Conservation (phyloP, 2,113 vertebrate genomes). For the Pionites leucogaster region DNA sequence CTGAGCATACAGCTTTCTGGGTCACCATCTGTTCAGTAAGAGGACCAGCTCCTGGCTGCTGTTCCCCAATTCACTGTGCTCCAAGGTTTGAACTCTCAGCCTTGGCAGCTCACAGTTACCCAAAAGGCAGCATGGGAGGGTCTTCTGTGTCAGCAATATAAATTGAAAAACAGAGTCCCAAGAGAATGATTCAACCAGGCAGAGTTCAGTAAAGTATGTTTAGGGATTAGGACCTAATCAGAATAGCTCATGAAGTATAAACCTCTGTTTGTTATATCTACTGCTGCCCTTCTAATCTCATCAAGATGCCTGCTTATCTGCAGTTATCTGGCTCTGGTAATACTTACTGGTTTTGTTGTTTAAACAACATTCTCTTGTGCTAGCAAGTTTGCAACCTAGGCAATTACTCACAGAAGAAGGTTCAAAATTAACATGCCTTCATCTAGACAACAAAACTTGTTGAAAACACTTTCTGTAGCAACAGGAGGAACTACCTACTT, state of each 20-base stretch:
- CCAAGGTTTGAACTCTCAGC: conserved; percentile 12
- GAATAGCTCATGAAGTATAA: not conserved
- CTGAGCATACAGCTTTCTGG: conserved; percentile 57
- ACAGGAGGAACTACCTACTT: not conserved
- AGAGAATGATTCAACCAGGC: not conserved
- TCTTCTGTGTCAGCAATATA: not conserved
- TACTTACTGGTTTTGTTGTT: not conserved
- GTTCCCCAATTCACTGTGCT: not conserved
- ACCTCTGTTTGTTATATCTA: not conserved
- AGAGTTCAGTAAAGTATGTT: not conserved
- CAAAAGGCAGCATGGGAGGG: not conserved
- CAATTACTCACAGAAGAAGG: not conserved
- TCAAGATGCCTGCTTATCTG: not conserved
- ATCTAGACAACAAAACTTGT: not conserved
- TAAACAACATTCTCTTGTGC: not conserved
- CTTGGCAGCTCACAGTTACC: not conserved
- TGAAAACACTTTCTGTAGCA: not conserved
- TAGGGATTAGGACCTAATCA: conserved; percentile 6
- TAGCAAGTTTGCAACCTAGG: not conserved
- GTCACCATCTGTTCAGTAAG: conserved; percentile 60
- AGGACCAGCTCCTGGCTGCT: conserved; percentile 1
- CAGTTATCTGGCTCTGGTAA: not conserved
- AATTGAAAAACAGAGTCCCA: not conserved
- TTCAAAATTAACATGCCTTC: not conserved
- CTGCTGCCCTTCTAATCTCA: not conserved